A percentile compares a stretch with the other conserved stretches of the same genome.
These are phyloP conservation scores for Bryconaethiops microstoma DNA, from an alignment of 2,797 vertebrate species.

Conservation along the genomic window DNA sequence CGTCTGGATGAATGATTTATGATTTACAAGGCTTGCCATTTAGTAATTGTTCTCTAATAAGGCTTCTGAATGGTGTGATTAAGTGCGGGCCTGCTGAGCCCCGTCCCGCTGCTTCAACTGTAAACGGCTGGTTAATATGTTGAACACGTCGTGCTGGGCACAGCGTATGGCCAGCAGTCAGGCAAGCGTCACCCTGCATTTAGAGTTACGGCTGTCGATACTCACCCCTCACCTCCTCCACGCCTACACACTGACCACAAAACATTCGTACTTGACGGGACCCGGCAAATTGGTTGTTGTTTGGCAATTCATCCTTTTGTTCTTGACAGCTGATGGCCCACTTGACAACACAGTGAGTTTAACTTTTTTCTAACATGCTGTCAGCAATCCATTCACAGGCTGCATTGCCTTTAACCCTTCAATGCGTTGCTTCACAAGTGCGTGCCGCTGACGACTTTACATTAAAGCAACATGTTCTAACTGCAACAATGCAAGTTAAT, in stretches of 20 bases:
- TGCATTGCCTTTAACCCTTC: background rate
- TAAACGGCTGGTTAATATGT: constrained; percentile 74
- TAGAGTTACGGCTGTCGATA: background rate
- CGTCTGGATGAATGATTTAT: constrained; percentile 76
- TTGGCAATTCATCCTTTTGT: background rate
- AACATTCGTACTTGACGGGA: background rate
- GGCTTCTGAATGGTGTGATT: constrained; percentile 74
- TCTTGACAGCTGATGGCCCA: background rate
- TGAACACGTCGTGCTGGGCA: constrained; percentile 61
- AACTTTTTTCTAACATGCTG: background rate
- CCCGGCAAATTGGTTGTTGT: background rate
- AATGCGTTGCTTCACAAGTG: too few species aligned
- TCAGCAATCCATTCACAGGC: background rate
- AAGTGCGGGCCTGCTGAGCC: constrained; percentile 68
- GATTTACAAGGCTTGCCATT: constrained; percentile 76
- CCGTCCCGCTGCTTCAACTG: constrained; percentile 73
- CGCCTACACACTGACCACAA: background rate
- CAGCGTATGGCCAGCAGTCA: constrained; percentile 36
- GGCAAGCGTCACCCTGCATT: constrained; percentile 35
- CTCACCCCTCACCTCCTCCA: background rate
- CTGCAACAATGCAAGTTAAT: too few species aligned
- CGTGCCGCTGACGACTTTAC: too few species aligned
- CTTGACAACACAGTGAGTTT: too few species aligned
- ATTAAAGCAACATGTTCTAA: too few species aligned
- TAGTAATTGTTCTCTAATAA: constrained; percentile 79